Conservation (phyloP, 2,113 vertebrate species). For the Prionailurus viverrinus region DNA sequence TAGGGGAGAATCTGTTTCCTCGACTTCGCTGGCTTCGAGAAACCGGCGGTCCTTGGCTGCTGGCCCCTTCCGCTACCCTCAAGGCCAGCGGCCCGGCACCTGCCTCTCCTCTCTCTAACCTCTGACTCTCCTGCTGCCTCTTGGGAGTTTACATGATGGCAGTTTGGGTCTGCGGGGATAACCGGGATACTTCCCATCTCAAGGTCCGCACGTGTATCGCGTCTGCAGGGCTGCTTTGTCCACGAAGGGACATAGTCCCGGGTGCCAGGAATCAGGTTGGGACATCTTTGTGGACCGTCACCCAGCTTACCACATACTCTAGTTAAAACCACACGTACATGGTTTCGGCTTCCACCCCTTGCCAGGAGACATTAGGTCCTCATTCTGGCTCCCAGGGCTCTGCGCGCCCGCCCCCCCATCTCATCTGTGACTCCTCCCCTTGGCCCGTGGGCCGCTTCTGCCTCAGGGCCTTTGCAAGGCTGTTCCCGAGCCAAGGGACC, state of each 20-base stretch:
- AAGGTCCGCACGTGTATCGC: accelerated
- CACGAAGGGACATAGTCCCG: accelerated
- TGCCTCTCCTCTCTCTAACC: neutral
- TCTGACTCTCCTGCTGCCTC: neutral
- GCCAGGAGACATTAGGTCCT: neutral
- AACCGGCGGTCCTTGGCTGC: accelerated
- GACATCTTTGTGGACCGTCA: neutral
- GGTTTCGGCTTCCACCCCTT: neutral
- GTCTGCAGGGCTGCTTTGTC: neutral
- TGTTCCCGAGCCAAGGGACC: accelerated
- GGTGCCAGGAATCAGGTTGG: neutral
- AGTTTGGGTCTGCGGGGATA: accelerated
- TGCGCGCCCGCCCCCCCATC: accelerated
- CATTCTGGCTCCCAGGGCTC: neutral
- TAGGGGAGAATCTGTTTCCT: accelerated
- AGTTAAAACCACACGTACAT: neutral
- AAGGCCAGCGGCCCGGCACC: neutral
- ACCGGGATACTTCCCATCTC: neutral
- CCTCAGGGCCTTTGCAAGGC: neutral
- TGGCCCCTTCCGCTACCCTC: accelerated
- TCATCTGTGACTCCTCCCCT: neutral
- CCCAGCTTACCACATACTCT: no score
- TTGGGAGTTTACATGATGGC: accelerated
- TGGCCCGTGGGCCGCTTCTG: no score
- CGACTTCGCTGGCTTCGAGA: neutral